Percentiles rank a stretch among this genome's conserved stretches.
Conservation (phyloP, 2,113 vertebrate genomes). For the Hydrochoerus hydrochaeris region DNA sequence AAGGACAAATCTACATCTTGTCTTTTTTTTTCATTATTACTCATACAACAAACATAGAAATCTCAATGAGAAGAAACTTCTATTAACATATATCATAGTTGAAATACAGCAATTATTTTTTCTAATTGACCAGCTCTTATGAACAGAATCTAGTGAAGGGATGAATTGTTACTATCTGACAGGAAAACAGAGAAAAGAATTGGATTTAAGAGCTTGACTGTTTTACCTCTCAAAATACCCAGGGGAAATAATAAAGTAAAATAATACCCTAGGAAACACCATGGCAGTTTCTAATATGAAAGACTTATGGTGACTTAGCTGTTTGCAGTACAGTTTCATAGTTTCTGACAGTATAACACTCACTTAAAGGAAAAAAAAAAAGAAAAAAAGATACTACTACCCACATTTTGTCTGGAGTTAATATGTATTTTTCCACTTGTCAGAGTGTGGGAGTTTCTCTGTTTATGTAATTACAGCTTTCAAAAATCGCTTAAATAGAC, state of each 20-base stretch:
- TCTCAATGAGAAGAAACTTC: too few species aligned
- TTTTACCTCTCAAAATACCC: constrained; percentile 31
- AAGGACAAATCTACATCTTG: not conserved
- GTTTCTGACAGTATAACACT: constrained; percentile 65
- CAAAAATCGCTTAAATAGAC: constrained; percentile 75
- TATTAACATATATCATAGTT: too few species aligned
- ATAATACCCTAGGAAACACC: constrained; percentile 6
- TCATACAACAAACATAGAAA: not conserved
- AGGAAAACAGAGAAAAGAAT: constrained; percentile 7
- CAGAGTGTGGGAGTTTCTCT: constrained; percentile 78
- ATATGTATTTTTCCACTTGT: constrained; percentile 81
- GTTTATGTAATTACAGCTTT: constrained; percentile 82
- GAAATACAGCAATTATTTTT: too few species aligned
- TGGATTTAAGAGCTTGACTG: constrained; percentile 1
- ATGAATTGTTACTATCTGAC: not conserved
- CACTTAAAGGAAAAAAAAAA: constrained; percentile 10
- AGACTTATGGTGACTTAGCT: constrained; percentile 43
- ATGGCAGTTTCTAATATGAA: constrained; percentile 48
- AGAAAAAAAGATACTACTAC: constrained; percentile 27
- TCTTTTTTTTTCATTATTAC: not conserved
- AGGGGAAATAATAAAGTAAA: constrained; percentile 38
- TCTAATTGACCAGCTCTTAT: not conserved
- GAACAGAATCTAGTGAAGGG: not conserved
- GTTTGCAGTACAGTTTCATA: constrained; percentile 49
- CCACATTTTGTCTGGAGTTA: constrained; percentile 81